Evolutionary conservation across 2,113 vertebrate species (phyloP).

Genomic region (Petaurus breviceps): DNA sequence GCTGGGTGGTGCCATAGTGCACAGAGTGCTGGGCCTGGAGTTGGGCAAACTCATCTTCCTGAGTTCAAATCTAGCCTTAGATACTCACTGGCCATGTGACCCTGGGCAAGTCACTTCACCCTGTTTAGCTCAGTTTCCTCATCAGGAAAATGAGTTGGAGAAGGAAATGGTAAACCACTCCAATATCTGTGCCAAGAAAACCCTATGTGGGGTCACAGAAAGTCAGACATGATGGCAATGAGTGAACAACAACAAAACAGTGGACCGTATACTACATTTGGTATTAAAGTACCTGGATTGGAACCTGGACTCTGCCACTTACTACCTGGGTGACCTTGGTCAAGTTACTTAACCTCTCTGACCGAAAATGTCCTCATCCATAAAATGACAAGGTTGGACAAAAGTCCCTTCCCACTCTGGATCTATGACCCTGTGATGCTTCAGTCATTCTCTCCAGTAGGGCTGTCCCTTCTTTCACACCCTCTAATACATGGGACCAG

Average conservation of each 20-base stretch:
- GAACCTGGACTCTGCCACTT: not conserved
- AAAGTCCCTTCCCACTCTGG: not conserved
- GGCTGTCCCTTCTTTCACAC: not conserved
- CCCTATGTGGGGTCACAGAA: not conserved
- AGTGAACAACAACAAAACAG: not conserved
- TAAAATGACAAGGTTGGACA: not conserved
- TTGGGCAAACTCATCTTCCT: not conserved
- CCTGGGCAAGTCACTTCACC: too few species aligned
- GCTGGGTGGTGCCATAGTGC: not conserved
- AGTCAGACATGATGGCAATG: not conserved
- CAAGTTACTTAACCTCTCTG: not conserved
- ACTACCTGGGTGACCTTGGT: not conserved
- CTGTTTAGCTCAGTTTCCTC: too few species aligned
- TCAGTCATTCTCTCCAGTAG: not conserved
- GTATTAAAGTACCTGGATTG: not conserved
- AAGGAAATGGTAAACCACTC: too few species aligned
- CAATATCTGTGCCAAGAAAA: not conserved
- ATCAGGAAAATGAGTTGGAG: too few species aligned
- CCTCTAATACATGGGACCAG: not conserved
- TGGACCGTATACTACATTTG: not conserved
- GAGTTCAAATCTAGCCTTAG: not conserved
- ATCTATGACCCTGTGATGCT: not conserved
- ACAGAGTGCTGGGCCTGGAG: not conserved
- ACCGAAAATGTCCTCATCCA: constrained; percentile 21
- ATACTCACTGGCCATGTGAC: too few species aligned